phyloP scores from a whole-genome alignment of 92 coral and sea anemone genomes.

The Phenganax marumi region DNA sequence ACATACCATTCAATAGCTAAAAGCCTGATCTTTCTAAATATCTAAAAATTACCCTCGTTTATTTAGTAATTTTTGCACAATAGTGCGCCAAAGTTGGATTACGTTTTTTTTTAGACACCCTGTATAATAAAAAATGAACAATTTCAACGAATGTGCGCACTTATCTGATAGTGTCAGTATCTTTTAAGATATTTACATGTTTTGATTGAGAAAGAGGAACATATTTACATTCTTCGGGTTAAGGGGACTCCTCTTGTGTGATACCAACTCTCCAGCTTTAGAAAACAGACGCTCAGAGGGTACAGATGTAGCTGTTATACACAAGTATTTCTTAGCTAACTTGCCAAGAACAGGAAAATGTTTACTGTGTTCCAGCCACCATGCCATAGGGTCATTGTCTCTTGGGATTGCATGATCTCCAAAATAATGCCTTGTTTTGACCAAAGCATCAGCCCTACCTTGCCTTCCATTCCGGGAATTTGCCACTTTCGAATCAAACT shows the following conservation, averaged over 20 bases:
- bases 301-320: conserved; percentile 32
- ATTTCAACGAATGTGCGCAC: background rate
- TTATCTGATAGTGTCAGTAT: background rate
- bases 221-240: conserved; percentile 26
- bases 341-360: too few species aligned
- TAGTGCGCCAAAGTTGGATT: too few species aligned
- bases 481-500: conserved; percentile 33
- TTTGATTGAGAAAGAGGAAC: too few species aligned
- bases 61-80: too few species aligned
- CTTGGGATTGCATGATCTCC: conserved; percentile 23
- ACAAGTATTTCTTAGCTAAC: too few species aligned
- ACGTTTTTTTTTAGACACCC: too few species aligned
- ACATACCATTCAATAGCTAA: too few species aligned
- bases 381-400: too few species aligned
- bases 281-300: conserved; percentile 4
- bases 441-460: conserved; percentile 20
- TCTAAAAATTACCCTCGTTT: too few species aligned
- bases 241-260: conserved; percentile 23
- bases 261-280: conserved; percentile 24
- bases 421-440: background rate
- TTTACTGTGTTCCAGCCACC: too few species aligned
- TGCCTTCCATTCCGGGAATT: conserved; percentile 8
- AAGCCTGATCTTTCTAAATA: too few species aligned
- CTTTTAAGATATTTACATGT: background rate
- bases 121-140: too few species aligned